phyloP scores from a whole-genome alignment of 2,113 vertebrate species.

The Oryzias woworae region DNA sequence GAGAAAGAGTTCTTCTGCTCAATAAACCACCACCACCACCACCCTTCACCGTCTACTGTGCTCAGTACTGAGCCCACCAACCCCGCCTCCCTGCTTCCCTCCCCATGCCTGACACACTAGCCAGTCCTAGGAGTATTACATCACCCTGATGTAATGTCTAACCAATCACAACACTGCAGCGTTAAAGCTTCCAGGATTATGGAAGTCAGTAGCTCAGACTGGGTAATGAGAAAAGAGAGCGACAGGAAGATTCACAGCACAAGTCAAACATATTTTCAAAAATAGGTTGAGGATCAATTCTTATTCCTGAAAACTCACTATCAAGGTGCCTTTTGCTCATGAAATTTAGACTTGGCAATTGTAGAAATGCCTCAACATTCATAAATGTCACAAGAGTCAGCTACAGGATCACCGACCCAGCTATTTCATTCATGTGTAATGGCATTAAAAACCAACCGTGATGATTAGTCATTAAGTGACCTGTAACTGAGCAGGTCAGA shows the following conservation, averaged over 20 bases:
- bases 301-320: constrained; percentile 47
- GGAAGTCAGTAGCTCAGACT: constrained; percentile 79
- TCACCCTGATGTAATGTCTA: constrained; percentile 93
- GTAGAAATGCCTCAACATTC: constrained; percentile 9
- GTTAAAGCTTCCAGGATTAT: constrained; percentile 83
- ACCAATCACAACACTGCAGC: constrained; percentile 77
- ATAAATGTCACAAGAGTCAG: neutral
- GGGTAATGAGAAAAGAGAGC: constrained; percentile 79
- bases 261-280: constrained; percentile 70
- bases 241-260: constrained; percentile 42
- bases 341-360: constrained; percentile 12
- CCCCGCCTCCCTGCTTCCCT: constrained; percentile 47
- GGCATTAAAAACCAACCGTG: too few species aligned
- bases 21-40: constrained; percentile 34
- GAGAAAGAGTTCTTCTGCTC: constrained; percentile 57
- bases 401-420: too few species aligned
- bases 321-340: constrained; percentile 47
- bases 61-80: constrained; percentile 49
- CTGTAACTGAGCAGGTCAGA: neutral
- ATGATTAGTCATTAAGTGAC: too few species aligned
- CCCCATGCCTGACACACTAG: constrained; percentile 79
- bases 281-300: constrained; percentile 73
- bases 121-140: constrained; percentile 86
- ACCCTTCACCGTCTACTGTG: constrained; percentile 11
- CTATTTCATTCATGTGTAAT: too few species aligned